Percentiles rank a stretch among this genome's conserved stretches.
Evolutionary conservation across 1,140 invertebrate genomes (phyloP).

Genomic region (Andrena cerasifolii): DNA sequence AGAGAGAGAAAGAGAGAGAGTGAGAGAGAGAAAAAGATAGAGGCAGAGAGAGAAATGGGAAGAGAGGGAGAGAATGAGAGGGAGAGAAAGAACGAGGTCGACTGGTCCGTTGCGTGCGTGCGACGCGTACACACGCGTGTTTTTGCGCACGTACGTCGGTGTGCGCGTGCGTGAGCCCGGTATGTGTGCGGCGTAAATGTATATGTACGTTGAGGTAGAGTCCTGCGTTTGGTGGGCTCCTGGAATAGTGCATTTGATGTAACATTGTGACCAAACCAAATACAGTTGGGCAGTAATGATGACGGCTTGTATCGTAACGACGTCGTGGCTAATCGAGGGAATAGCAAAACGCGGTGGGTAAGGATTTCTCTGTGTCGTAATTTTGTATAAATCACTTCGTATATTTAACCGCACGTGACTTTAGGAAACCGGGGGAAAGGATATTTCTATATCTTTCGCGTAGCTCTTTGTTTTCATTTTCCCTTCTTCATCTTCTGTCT

Average conservation of each 20-base stretch:
- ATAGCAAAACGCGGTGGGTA: conserved; percentile 39
- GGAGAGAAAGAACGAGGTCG: conserved; percentile 36
- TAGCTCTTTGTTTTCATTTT: not conserved
- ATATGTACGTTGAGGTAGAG: conserved; percentile 38
- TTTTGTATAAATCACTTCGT: conserved; percentile 45
- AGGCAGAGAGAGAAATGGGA: conserved; percentile 15
- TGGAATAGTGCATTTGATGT: conserved; percentile 65
- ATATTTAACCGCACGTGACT: conserved; percentile 22
- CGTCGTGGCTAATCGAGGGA: conserved; percentile 38
- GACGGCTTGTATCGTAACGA: conserved; percentile 43
- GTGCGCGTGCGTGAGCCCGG: conserved; percentile 13
- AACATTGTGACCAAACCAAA: conserved; percentile 64
- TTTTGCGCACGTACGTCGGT: conserved; percentile 17
- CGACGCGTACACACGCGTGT: conserved; percentile 9
- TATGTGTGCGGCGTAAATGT: not conserved
- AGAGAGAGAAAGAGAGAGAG: not conserved
- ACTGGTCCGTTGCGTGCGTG: conserved; percentile 13
- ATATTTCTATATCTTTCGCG: conserved; percentile 22
- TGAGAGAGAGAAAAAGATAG: not conserved
- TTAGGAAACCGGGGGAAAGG: not conserved
- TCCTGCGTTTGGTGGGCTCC: conserved; percentile 57
- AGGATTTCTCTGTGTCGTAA: conserved; percentile 38
- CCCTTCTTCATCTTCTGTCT: not conserved
- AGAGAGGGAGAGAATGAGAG: conserved; percentile 17
- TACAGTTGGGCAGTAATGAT: conserved; percentile 67